Percentiles rank a stretch among this genome's conserved stretches.
phyloP scores from a whole-genome alignment of 23 tunicate genomes.

The Ascidia mentula region DNA sequence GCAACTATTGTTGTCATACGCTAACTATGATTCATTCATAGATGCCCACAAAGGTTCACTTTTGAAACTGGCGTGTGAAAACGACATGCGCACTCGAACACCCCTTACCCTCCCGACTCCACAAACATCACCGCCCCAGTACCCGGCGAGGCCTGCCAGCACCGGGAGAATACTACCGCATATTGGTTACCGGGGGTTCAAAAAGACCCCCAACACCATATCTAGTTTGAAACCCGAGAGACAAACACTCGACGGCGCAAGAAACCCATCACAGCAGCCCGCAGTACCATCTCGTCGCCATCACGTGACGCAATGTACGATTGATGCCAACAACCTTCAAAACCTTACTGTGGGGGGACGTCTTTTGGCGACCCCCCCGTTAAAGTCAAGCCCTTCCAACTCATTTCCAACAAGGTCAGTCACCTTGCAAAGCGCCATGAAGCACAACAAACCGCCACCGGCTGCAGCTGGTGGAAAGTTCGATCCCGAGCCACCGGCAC shows the following conservation, averaged over 20 bases:
- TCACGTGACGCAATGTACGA: neutral
- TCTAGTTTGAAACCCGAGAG: neutral
- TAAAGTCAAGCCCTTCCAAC: neutral
- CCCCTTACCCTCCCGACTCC: neutral
- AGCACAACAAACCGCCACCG: neutral
- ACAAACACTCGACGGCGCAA: neutral
- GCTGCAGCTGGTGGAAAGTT: neutral
- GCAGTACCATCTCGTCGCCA: neutral
- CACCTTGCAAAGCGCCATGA: neutral
- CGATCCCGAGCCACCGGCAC: neutral
- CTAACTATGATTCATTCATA: too few species aligned
- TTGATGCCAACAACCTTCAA: neutral
- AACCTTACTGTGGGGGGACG: neutral
- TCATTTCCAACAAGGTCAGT: neutral
- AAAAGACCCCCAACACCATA: neutral
- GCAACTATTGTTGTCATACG: too few species aligned
- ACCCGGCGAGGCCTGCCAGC: neutral
- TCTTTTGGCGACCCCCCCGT: neutral
- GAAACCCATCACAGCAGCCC: neutral
- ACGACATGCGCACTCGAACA: neutral
- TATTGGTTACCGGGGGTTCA: constrained; percentile 5
- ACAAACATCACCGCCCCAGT: neutral
- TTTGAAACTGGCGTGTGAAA: neutral
- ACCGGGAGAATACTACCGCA: neutral
- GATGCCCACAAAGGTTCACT: too few species aligned